Base-by-base conservation (phyloP, 2,113 vertebrate species). In the Mobula birostris region DNA sequence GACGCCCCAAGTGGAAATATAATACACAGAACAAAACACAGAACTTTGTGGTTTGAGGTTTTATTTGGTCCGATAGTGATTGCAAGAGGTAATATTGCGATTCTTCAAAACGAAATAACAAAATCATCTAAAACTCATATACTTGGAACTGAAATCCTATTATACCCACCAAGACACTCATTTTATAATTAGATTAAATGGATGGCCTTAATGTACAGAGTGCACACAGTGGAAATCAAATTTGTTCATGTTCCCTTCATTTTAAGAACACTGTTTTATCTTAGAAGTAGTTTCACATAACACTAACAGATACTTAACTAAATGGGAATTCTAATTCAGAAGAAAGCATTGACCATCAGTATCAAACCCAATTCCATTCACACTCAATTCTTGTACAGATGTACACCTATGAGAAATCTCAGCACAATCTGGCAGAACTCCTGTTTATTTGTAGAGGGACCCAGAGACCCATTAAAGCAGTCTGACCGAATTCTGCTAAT, bases 11-110 rank as follows among this genome's bases (percentile, higher is more conserved):
- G 3, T 48, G 48, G 48, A 48, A 48, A 48, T 48, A 48, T 2
- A 48, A 48, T 48, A 48, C 3, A 48, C 48, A 48, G 94, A 92
- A 95, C 95, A 94, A 94, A 94, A 48, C 0, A 94, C n/a, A 7
- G 95, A 58, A 32, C 94, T 94, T 56, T 93, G 94, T 95, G 94
- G 48, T 94, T 74, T 96, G 79, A 94, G 68, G 94, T 94, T 95
- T 94, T 36, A 94, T 19, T 94, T 94, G 68, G 63, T 74, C 94
- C 70, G 94, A 95, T 74, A 94, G 15, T 17, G 36, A 68, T 95
- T 94, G 94, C 0, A 48, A 93, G 32, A 48, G n/a, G 40, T 11
- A 12, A 14, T 32, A n/a, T 90, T 2, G 85, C 14, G 1, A 36
- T 90, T 90, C 61, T 66, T 93, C 40, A 48, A 9, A 0, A 72